phyloP scores from a whole-genome alignment of 2,888 invertebrate species.

The Machimus atricapillus region DNA sequence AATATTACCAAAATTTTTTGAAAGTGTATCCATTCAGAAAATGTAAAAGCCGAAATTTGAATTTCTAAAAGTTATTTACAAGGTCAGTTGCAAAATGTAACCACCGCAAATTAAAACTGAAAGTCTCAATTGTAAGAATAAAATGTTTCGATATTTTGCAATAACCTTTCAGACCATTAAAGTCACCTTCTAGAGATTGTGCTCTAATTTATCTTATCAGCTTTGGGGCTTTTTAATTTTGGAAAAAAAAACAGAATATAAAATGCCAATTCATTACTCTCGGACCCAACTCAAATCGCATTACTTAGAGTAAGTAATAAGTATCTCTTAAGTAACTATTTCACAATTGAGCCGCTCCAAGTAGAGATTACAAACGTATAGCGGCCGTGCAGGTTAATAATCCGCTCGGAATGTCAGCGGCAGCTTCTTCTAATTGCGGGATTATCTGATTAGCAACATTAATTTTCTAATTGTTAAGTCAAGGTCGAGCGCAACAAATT shows the following conservation, averaged over 20 bases:
- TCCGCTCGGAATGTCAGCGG: neutral
- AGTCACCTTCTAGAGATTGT: neutral
- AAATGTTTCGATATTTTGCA: neutral
- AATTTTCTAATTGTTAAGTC: slow-evolving; percentile 11
- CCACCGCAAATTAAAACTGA: neutral
- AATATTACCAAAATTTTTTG: too few relatives aligned
- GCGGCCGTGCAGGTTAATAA: neutral
- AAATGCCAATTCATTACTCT: neutral
- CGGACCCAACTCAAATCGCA: neutral
- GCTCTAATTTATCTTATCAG: neutral
- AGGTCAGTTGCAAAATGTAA: neutral
- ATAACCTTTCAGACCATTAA: neutral
- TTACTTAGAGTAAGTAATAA: neutral
- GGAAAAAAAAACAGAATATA: neutral
- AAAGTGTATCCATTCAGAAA: too few relatives aligned
- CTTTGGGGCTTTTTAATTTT: neutral
- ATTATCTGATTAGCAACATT: slow-evolving; percentile 18
- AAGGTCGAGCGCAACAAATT: neutral
- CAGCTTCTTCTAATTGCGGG: neutral
- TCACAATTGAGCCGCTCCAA: neutral
- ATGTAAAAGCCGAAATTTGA: too few relatives aligned
- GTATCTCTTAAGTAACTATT: neutral
- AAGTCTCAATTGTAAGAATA: too few relatives aligned
- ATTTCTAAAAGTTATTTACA: neutral
- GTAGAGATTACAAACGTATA: neutral